Conservation (phyloP, 2,113 vertebrate genomes). For the Genyomyrus donnyi region DNA sequence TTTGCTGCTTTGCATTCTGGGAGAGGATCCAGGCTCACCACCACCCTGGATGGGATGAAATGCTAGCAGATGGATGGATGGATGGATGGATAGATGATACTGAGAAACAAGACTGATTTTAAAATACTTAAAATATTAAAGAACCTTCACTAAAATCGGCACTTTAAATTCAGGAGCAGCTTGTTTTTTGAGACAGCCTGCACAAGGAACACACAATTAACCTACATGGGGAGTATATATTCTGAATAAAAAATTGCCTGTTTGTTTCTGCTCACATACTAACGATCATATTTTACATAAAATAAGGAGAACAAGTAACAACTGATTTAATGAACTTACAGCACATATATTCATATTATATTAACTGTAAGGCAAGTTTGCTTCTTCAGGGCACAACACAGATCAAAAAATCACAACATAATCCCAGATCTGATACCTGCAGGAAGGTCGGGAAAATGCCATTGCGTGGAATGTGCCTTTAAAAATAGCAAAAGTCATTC, state of each 20-base stretch:
- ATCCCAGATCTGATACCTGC: not conserved
- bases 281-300: not conserved
- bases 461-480: not conserved
- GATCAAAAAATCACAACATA: not conserved
- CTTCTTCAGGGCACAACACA: not conserved
- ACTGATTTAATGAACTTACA: not conserved
- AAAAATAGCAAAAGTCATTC: conserved; percentile 5
- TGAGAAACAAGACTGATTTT: not conserved
- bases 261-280: not conserved
- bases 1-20: not conserved
- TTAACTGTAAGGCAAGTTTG: not conserved
- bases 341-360: too few relatives aligned
- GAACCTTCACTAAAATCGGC: not conserved
- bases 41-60: not conserved
- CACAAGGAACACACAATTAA: not conserved
- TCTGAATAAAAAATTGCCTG: not conserved
- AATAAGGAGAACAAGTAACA: not conserved
- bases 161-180: not conserved
- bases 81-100: not conserved
- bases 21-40: not conserved
- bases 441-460: not conserved
- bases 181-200: not conserved
- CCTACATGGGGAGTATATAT: too few relatives aligned
- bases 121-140: not conserved
- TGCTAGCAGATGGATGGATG: not conserved